Base-by-base conservation (phyloP, 2,888 invertebrate species). In the Tridacna gigas region DNA sequence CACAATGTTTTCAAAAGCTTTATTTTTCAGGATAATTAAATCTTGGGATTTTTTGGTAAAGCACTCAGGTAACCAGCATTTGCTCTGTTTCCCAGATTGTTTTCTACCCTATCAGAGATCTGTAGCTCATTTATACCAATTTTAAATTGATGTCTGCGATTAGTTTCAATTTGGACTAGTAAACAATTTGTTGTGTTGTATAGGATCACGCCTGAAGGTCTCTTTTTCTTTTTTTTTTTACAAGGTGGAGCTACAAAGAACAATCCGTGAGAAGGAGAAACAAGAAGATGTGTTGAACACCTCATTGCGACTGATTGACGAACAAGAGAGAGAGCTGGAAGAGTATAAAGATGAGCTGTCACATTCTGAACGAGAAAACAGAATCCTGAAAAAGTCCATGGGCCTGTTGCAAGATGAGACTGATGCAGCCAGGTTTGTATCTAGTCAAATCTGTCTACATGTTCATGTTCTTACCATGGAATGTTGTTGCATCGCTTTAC, bases 241-340 rank as follows among this genome's bases (percentile, higher is more conserved):
- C 0, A 80, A 94, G 94, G 94, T 93, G 60, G 93, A 92, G 28
- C 86, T 94, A n/a, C 93, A 94, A 88, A 86, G 86, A 60, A 91
- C 92, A 15, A 79, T 91, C 28, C 88, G 89, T 60, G 93, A 93
- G 65, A 87, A 93, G 20, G 93, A 93, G n/a, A 80, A 90, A 51
- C 91, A 91, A 63, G 94, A 93, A 22, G 92, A 92, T 20, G 74
- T 92, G 56, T 77, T 94, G 73, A 91, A 94, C 76, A 89, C 91
- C 0, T 93, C 93, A 0, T 91, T 90, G n/a, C 90, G 90, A 4
- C 88, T 90, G n/a, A 87, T 94, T 65, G 90, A 91, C 74, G 88
- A 91, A 56, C 93, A 94, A 81, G 93, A 93, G 77, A 81, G 86
- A 20, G 92, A 94, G 77, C 78, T 94, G 9, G 88, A 90, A n/a